A percentile compares a stretch with the other conserved stretches of the same genome.
phyloP scores from a whole-genome alignment of 2,113 vertebrate genomes.

The Hydropotes inermis region DNA sequence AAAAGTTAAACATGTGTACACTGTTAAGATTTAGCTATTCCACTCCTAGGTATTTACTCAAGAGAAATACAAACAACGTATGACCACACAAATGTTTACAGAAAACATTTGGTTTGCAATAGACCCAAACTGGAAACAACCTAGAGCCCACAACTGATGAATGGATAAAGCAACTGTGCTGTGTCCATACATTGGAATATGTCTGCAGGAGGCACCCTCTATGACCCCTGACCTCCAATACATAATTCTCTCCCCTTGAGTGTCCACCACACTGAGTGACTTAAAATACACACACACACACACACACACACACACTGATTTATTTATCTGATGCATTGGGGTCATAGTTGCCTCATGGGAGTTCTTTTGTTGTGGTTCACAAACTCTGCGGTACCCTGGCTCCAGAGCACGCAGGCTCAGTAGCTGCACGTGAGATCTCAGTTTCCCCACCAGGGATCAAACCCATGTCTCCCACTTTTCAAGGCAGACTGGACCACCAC shows the following conservation, averaged over 20 bases:
- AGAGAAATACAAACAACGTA: not conserved
- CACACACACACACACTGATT: not conserved
- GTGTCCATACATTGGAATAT: fast-evolving
- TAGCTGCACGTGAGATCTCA: not conserved
- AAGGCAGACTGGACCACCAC: not conserved
- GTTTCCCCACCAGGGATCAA: not conserved
- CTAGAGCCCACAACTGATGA: not conserved
- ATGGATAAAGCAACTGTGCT: not conserved
- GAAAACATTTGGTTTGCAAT: not conserved
- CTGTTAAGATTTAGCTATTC: not conserved
- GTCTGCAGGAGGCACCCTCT: not conserved
- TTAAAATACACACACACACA: not conserved
- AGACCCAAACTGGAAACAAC: not conserved
- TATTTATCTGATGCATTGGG: not conserved
- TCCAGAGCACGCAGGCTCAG: not conserved
- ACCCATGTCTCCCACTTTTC: not conserved
- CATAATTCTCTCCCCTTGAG: not conserved
- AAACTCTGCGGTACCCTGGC: not conserved
- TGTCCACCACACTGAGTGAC: not conserved
- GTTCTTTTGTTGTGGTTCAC: not conserved
- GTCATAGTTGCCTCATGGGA: not conserved
- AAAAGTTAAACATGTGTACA: not conserved
- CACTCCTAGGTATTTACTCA: not conserved
- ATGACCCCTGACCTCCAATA: not conserved
- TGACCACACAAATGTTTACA: not conserved